phyloP scores from a whole-genome alignment of 2,797 vertebrate species.

The Pseudopleuronectes americanus region DNA sequence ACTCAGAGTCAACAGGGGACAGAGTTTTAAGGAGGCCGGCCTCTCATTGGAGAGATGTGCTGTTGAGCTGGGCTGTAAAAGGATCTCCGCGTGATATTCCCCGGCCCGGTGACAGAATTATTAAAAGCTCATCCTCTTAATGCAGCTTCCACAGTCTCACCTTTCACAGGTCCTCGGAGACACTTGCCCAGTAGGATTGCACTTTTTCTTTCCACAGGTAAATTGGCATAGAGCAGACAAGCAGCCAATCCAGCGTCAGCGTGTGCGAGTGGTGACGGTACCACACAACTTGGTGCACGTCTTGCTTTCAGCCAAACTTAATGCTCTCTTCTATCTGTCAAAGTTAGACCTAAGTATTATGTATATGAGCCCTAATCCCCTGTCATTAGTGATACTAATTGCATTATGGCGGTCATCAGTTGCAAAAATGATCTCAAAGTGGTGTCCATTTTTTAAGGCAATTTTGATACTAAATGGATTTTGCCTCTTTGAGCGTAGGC shows the following conservation, averaged over 20 bases:
- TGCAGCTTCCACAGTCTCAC: constrained; percentile 76
- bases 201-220: constrained; percentile 52
- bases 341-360: constrained; percentile 72
- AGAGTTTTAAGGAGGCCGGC: constrained; percentile 63
- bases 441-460: constrained; percentile 80
- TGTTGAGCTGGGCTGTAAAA: constrained; percentile 71
- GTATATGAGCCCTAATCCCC: constrained; percentile 76
- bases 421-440: constrained; percentile 80
- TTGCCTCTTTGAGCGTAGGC: constrained; percentile 76
- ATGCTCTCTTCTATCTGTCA: constrained; percentile 73
- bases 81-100: constrained; percentile 79
- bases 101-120: constrained; percentile 80
- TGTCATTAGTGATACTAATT: constrained; percentile 79
- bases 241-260: constrained; percentile 23
- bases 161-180: constrained; percentile 71
- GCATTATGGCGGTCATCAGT: constrained; percentile 80
- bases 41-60: constrained; percentile 62
- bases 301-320: constrained; percentile 59
- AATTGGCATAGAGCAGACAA: constrained; percentile 40
- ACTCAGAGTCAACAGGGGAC: constrained; percentile 65
- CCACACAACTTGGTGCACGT: constrained; percentile 38
- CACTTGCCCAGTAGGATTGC: constrained; percentile 41
- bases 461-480: constrained; percentile 84
- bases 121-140: constrained; percentile 84
- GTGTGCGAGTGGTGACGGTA: constrained; percentile 35